Evolutionary conservation across 2,888 invertebrate species (phyloP).

Genomic region (Sipha maydis): DNA sequence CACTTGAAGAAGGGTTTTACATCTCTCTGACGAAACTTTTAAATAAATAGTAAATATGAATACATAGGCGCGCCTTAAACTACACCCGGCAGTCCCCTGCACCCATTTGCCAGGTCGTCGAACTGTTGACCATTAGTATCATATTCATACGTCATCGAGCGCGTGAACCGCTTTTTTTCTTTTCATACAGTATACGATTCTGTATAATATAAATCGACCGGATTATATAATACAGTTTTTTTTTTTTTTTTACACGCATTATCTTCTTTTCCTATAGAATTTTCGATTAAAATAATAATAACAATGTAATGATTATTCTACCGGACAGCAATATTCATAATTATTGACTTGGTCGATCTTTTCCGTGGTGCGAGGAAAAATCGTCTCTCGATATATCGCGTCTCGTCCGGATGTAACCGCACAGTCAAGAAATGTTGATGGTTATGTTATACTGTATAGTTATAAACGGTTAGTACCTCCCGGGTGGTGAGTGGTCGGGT

Average conservation of each 20-base stretch:
- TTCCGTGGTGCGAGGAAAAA: not conserved
- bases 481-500: too few species aligned
- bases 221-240: not conserved
- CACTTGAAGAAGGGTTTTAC: too few species aligned
- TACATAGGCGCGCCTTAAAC: not conserved
- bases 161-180: not conserved
- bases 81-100: not conserved
- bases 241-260: not conserved
- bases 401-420: too few species aligned
- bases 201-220: not conserved
- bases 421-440: too few species aligned
- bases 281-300: slow-evolving; percentile 28
- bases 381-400: too few species aligned
- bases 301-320: not conserved
- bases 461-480: too few species aligned
- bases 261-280: not conserved
- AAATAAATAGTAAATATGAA: not conserved
- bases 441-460: too few species aligned
- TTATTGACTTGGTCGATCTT: not conserved
- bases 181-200: not conserved
- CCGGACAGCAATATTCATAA: slow-evolving; percentile 4
- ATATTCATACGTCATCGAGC: not conserved
- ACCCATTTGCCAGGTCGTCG: not conserved
- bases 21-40: too few species aligned
- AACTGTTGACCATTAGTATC: not conserved